Base-by-base conservation (phyloP, 2,113 vertebrate genomes). In the Furnarius figulus region DNA sequence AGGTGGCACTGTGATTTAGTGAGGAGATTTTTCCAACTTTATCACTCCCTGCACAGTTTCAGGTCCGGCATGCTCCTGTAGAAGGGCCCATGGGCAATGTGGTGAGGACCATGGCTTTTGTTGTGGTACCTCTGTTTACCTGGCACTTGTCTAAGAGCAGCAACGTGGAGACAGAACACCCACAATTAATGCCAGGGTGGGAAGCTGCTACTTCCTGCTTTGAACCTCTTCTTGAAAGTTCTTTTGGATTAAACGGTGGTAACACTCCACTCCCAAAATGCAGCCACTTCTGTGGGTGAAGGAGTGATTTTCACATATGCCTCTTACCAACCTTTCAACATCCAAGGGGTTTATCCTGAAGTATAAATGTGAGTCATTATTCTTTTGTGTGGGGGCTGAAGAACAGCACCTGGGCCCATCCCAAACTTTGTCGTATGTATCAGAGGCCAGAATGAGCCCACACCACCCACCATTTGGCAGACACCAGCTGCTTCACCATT, bases 391-490 rank as follows among this genome's bases (percentile, higher is more conserved):
- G 96, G 94, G 84, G 89, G 95, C 93, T 92, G 96, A 78, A 82
- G 65, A 96, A 81, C 94, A 92, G 93, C 93, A 95, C 95, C 94
- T 95, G 94, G 91, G 93, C 93, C 93, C 65, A 65, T 95, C 93
- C 93, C 86, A 95, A 82, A 81, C 70, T 81, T 77, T 70, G 50
- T 59, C 23, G 28, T 86, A 4, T 70, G 61, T 76, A 89, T 95
- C 95, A 91, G 93, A 95, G 94, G 84, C 96, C 86, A 95, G 86
- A 86, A 65, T 8, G 6, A 90, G 55, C 94, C 94, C 91, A 94
- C 96, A 92, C 96, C 93, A 87, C 96, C 96, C 74, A 95, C 96
- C n/a, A 5, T 81, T 87, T 86, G 73, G 96, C 94, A 97, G 93
- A 92, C 76, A 93, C 86, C 93, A 96, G 94, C 93, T 97, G 93